Evolutionary conservation across 1,140 invertebrate genomes (phyloP), one percentile per base, ranked within the genome.

Genomic region (Cataglyphis hispanica): DNA sequence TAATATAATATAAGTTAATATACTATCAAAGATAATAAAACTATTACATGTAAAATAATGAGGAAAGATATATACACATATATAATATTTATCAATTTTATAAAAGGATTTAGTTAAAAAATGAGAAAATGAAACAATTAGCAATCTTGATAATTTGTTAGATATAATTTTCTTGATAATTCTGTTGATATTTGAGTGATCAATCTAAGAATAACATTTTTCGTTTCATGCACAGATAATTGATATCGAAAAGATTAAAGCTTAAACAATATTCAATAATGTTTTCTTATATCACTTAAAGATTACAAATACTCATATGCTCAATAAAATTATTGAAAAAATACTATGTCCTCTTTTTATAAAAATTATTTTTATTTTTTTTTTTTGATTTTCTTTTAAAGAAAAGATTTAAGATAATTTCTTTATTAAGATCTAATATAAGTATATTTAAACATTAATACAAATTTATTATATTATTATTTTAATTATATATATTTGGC

Each of bases 101-200:
- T 22, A 13, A n/a, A n/a, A n/a, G n/a, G n/a, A n/a, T n/a, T n/a
- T n/a, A n/a, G n/a, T 31, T 43, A 13, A 63, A 64, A 43, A 0
- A 6, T 13, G 1, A 76, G 5, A 25, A 31, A 31, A 50, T 16
- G 43, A 13, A 40, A 10, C 0, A 6, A 27, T 2, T 1, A 63
- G 19, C 37, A 43, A 8, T 1, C 13, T 16, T 50, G 16, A 50
- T 19, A 50, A 50, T 50, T 19, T 0, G 13, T 25, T 11, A 2
- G 10, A 58, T 22, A 43, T 40, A n/a, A 27, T 31, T 77, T 10
- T 63, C 16, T 63, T 64, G 16, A 76, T 76, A 75, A 61, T 40
- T 40, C n/a, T n/a, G n/a, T n/a, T n/a, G n/a, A 0, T n/a, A 16
- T n/a, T 43, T 50, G 34, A 64, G 31, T 66, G 37, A 66, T 66